A percentile compares a stretch with the other conserved stretches of the same genome.
phyloP scores from a whole-genome alignment of 1,140 invertebrate genomes.

The Temnothorax nylanderi region DNA sequence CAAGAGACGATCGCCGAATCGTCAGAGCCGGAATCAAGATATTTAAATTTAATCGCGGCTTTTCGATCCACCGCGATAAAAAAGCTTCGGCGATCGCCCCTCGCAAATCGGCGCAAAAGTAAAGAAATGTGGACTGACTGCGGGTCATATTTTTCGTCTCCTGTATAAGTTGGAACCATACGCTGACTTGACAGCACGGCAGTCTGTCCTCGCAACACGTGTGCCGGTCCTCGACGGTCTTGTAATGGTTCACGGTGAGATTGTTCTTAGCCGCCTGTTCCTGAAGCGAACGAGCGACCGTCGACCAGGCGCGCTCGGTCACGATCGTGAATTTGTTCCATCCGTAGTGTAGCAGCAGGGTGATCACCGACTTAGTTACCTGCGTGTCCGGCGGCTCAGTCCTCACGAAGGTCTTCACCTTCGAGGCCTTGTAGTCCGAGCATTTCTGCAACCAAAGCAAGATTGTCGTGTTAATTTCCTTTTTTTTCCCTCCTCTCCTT shows the following conservation, averaged over 20 bases:
- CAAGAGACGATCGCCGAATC: conserved; percentile 9
- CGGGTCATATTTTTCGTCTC: conserved; percentile 95
- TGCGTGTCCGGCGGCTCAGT: conserved; percentile 97
- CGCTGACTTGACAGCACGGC: conserved; percentile 90
- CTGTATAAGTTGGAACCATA: conserved; percentile 95
- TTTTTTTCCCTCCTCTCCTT: not conserved
- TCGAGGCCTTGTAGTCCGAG: conserved; percentile 94
- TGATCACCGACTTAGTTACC: conserved; percentile 97
- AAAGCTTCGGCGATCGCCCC: not conserved
- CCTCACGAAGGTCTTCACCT: conserved; percentile 96
- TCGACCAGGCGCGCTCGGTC: conserved; percentile 92
- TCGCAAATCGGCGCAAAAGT: not conserved
- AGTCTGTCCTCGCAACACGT: conserved; percentile 91
- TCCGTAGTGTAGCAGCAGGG: conserved; percentile 94
- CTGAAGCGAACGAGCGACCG: conserved; percentile 91
- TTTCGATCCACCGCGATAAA: not conserved
- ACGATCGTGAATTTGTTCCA: conserved; percentile 98
- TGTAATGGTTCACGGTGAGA: conserved; percentile 92
- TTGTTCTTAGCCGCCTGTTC: conserved; percentile 90
- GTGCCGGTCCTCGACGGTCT: conserved; percentile 88
- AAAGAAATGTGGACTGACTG: conserved; percentile 87
- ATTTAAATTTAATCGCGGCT: not conserved
- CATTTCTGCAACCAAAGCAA: conserved; percentile 92
- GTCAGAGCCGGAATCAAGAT: not conserved
- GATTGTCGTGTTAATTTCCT: too few species aligned